These are phyloP conservation scores for Matsumyia berberina DNA, from an alignment of 2,888 invertebrate genomes.

Conservation along the genomic window DNA sequence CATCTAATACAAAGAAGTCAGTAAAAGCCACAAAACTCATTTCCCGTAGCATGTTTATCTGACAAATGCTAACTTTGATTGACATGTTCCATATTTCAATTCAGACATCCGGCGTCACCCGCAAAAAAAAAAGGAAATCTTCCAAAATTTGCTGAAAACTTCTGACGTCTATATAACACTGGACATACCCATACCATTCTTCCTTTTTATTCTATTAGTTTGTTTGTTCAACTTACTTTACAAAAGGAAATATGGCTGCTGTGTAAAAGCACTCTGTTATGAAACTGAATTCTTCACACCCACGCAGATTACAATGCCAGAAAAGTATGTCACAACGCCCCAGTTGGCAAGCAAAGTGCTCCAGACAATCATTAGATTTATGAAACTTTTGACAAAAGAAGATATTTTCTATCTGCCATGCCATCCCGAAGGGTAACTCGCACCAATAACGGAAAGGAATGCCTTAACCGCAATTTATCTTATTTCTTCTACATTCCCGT, in stretches of 20 bases:
- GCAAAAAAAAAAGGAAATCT: too few species aligned
- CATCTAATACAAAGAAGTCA: too few species aligned
- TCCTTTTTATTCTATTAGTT: not conserved
- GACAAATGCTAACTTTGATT: too few species aligned
- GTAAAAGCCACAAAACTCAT: too few species aligned
- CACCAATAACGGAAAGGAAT: slow-evolving; percentile 6
- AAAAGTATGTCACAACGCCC: slow-evolving; percentile 31
- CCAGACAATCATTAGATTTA: slow-evolving; percentile 53
- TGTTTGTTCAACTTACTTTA: slow-evolving; percentile 1
- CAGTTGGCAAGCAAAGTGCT: slow-evolving; percentile 26
- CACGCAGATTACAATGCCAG: slow-evolving; percentile 25
- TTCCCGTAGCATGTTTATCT: too few species aligned
- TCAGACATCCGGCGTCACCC: too few species aligned
- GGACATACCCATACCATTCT: slow-evolving; percentile 1
- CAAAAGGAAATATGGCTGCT: slow-evolving; percentile 7
- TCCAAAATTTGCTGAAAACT: not conserved
- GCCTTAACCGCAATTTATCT: slow-evolving; percentile 36
- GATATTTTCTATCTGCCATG: slow-evolving; percentile 22
- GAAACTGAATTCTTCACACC: slow-evolving; percentile 28
- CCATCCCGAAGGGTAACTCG: not conserved
- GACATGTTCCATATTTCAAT: too few species aligned
- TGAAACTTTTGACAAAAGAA: slow-evolving; percentile 53
- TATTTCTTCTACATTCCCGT: slow-evolving; percentile 7
- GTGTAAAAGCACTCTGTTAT: slow-evolving; percentile 7
- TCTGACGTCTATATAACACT: not conserved